Evolutionary conservation across 2,113 vertebrate genomes (phyloP), one percentile per base, ranked within the genome.

Genomic region (Tor tambroides): DNA sequence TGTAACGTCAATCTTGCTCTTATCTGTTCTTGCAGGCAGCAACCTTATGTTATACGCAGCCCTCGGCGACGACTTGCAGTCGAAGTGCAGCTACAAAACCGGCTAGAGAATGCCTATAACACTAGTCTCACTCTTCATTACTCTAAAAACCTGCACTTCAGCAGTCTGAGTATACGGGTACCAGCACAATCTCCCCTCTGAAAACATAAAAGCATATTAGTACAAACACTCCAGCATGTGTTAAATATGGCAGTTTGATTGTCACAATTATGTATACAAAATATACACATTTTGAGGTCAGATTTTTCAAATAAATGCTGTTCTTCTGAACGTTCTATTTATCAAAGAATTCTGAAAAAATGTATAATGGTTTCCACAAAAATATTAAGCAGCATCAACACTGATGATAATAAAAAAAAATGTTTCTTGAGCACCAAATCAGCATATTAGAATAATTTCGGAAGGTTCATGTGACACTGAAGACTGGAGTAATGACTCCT

Each of bases 61-160:
- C 95, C 95, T 41, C 93, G 94, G 56, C 94, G 91, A 91, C 95
- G 96, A 88, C 92, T 97, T 88, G 83, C 93, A 15, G 96, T 98
- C 86, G 95, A 95, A 0, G 96, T 94, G 72, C 91, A 93, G 85
- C 94, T 99, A 82, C 92, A 97, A 90, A 99, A 99, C 94, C 93
- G 86, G 71, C 87, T 95, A 86, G 98, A 99, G 89, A 99, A 99
- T 1, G 97, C 98, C 91, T 99, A 99, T 94, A 98, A 99, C 85
- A 88, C 96, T 71, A 98, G 96, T 91, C 94, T 99, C 84, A 95
- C 86, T 2, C 92, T 99, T 89, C 91, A 93, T 90, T 98, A 97
- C 87, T 98, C 97, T 80, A 93, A 90, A 89, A 99, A 97, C 93
- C 96, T 99, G 82, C 97, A 97, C 87, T 96, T 99, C 93, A 95